Evolutionary conservation across 2,797 vertebrate genomes (phyloP).

Genomic region (Australoheros facetus): DNA sequence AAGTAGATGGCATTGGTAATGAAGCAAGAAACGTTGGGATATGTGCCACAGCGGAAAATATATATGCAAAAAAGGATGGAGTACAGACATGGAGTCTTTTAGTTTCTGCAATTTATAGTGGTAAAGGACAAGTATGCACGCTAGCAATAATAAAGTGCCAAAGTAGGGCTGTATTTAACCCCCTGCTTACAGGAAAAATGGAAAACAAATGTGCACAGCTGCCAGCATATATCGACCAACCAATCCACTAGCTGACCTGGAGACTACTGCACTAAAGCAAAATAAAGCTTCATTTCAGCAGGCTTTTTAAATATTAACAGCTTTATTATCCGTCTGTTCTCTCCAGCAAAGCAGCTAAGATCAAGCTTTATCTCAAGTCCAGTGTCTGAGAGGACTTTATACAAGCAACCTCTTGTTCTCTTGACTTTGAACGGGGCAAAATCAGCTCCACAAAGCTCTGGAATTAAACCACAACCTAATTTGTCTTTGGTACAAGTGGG

Average conservation of each 20-base stretch:
- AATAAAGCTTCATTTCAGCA: slow-evolving; percentile 1
- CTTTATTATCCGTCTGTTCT: slow-evolving; percentile 4
- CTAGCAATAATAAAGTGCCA: background rate
- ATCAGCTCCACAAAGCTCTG: slow-evolving; percentile 46
- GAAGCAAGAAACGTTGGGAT: slow-evolving; percentile 31
- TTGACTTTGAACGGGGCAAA: slow-evolving; percentile 19
- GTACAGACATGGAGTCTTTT: slow-evolving; percentile 13
- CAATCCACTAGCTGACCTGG: background rate
- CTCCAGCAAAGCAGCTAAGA: slow-evolving; percentile 14
- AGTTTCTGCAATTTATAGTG: background rate
- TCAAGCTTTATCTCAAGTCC: slow-evolving; percentile 20
- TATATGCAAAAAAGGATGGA: slow-evolving; percentile 21
- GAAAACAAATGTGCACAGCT: background rate
- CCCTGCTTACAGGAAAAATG: background rate
- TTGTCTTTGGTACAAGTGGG: slow-evolving; percentile 64
- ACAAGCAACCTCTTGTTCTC: slow-evolving; percentile 43
- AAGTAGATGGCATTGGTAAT: slow-evolving; percentile 35
- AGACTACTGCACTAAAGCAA: background rate
- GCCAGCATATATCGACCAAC: background rate
- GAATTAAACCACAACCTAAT: slow-evolving; percentile 67
- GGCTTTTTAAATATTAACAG: background rate
- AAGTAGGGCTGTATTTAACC: background rate
- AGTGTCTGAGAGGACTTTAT: slow-evolving; percentile 25
- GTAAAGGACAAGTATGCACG: background rate
- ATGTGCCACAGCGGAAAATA: background rate